Percentiles rank a stretch among this genome's conserved stretches.
phyloP scores from a whole-genome alignment of 2,113 vertebrate species.

The Dasypus novemcinctus region DNA sequence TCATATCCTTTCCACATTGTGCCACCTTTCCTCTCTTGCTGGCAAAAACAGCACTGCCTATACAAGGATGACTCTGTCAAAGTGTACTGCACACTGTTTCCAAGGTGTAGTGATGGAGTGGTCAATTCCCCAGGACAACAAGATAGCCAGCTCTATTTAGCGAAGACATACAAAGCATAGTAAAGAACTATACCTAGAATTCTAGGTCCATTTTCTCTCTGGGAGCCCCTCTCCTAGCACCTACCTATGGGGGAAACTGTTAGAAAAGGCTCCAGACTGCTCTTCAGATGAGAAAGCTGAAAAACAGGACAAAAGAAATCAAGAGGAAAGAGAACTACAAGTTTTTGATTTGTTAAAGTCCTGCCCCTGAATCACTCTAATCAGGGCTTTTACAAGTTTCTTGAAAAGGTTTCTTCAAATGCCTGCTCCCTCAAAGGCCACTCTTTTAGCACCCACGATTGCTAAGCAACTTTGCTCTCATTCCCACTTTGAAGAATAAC shows the following conservation, averaged over 20 bases:
- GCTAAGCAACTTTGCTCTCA: constrained; percentile 72
- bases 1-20: background rate
- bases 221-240: background rate
- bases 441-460: constrained; percentile 48
- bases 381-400: background rate
- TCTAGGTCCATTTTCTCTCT: background rate
- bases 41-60: background rate
- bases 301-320: constrained; percentile 45
- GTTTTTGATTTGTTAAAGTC: constrained; percentile 2
- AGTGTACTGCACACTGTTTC: background rate
- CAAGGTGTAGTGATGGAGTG: background rate
- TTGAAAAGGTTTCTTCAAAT: constrained; percentile 56
- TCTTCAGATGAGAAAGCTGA: constrained; percentile 4
- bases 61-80: background rate
- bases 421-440: constrained; percentile 60
- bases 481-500: constrained; percentile 48
- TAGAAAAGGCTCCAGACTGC: background rate
- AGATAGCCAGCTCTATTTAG: background rate
- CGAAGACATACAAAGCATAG: background rate
- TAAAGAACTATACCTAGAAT: background rate
- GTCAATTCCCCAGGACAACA: background rate
- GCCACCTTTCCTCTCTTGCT: background rate
- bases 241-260: background rate
- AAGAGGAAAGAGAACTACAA: background rate
- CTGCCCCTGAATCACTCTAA: constrained; percentile 31